Base-by-base conservation (phyloP, 2,888 invertebrate species). In the Acanthococcus lagerstroemiae region DNA sequence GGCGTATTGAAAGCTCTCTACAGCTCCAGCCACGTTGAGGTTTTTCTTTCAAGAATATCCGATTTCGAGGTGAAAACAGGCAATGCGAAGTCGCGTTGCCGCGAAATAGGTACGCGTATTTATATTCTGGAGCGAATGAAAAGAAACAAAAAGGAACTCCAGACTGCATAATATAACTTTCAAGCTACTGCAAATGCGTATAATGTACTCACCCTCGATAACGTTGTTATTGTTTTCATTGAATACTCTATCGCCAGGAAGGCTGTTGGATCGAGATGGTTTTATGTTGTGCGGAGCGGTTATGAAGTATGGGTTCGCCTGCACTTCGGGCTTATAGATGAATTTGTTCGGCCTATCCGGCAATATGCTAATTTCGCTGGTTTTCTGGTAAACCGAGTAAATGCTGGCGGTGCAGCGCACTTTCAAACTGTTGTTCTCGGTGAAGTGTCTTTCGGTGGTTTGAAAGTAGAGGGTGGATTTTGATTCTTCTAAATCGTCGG, bases 361-460 rank as follows among this genome's bases (percentile, higher is more conserved):
- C 72, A 84, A 82, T 37, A 84, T 80, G 70, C 81, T 83, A 71
- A 82, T 83, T 74, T 85, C 85, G 6, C 82, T 82, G 72, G 82
- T 84, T 74, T 83, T 81, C 78, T 83, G 83, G 74, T 85, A 86
- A 55, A 86, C 78, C 71, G 83, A 80, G 73, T 83, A 81, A 71
- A 86, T 79, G 68, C 82, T 82, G 0, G 85, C 84, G 69, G 82
- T 82, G 75, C 86, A 86, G 1, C 84, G 80, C 48, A 86, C 77
- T 78, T 82, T 66, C n/a, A 67, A 56, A 26, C 45, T 56, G 37
- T 54, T 44, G 57, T 58, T 37, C 19, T 57, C 27, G 15, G 44
- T 48, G 37, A 66, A 66, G 54, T 66, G 54, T 12, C 24, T 27
- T 37, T 30, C 52, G 24, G 25, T 30, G 7, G 54, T 44, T 27